These are phyloP conservation scores for Protophormia terraenovae DNA, from an alignment of 2,888 invertebrate species.

Conservation along the genomic window DNA sequence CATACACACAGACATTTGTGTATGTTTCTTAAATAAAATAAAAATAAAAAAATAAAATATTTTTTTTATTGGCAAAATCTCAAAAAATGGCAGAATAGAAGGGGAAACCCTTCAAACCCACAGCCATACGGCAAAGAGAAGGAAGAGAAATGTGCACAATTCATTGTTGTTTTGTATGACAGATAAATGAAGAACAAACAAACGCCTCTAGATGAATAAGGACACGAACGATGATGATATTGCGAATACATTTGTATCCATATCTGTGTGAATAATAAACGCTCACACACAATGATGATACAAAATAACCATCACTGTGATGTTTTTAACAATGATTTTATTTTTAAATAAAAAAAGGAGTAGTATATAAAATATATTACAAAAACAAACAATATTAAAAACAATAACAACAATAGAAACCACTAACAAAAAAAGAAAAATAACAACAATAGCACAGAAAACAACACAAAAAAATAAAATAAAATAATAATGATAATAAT, in stretches of 20 bases:
- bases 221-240: constrained; percentile 23
- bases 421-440: constrained; percentile 66
- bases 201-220: constrained; percentile 34
- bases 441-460: constrained; percentile 68
- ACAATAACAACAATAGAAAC: constrained; percentile 47
- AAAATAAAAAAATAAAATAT: background rate
- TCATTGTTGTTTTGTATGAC: constrained; percentile 23
- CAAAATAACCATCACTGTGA: constrained; percentile 27
- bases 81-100: constrained; percentile 37
- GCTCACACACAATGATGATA: constrained; percentile 26
- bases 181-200: constrained; percentile 45
- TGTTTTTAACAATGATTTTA: constrained; percentile 41
- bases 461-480: too few species aligned
- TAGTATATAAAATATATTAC: constrained; percentile 54
- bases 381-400: constrained; percentile 47
- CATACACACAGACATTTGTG: background rate
- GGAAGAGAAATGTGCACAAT: constrained; percentile 21
- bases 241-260: constrained; percentile 12
- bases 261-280: too few species aligned
- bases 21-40: background rate
- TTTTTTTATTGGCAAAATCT: constrained; percentile 37
- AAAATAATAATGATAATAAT: constrained; percentile 73
- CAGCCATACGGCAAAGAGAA: background rate
- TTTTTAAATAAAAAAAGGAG: constrained; percentile 41
- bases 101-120: constrained; percentile 1